Base-by-base conservation (phyloP, 2,888 invertebrate genomes). In the Megastigmus dorsalis region DNA sequence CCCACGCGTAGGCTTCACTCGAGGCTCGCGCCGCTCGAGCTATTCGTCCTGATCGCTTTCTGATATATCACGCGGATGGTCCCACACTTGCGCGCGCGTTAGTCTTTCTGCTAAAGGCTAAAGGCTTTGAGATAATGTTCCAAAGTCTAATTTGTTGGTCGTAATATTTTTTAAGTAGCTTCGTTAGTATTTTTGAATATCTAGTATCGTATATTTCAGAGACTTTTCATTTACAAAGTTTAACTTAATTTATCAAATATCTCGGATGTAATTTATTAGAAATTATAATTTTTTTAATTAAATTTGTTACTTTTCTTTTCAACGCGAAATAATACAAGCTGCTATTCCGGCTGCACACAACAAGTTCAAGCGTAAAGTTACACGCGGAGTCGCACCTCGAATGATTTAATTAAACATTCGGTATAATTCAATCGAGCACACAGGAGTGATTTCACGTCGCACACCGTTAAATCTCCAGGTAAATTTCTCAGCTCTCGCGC, bases 11-110 rank as follows among this genome's bases (percentile, higher is more conserved):
- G n/a, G n/a, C n/a, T n/a, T n/a, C n/a, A n/a, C n/a, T n/a, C n/a
- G n/a, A n/a, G n/a, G n/a, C n/a, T n/a, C n/a, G 45, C 2, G 15
- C 1, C 13, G 15, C 3, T 2, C 26, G 43, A 7, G 48, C 54
- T 30, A 62, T 28, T 62, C 45, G 52, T 26, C 50, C 54, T 57
- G 50, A 74, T 74, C 63, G 69, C 20, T 62, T 57, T 36, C 74
- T 38, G 66, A 68, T 55, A 36, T 36, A 57, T 74, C 54, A 20
- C 66, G 10, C 15, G n/a, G 23, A 36, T n/a, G n/a, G 0, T 1
- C 33, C 10, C 43, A 30, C 60, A 15, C 36, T n/a, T n/a, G n/a
- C 18, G 10, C 36, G 26, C 57, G 23, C 20, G 26, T 36, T 33
- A 36, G n/a, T n/a, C n/a, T n/a, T n/a, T 48, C 43, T 43, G n/a